Evolutionary conservation across 2,888 invertebrate species (phyloP).

Genomic region (Tenthredo distinguenda): DNA sequence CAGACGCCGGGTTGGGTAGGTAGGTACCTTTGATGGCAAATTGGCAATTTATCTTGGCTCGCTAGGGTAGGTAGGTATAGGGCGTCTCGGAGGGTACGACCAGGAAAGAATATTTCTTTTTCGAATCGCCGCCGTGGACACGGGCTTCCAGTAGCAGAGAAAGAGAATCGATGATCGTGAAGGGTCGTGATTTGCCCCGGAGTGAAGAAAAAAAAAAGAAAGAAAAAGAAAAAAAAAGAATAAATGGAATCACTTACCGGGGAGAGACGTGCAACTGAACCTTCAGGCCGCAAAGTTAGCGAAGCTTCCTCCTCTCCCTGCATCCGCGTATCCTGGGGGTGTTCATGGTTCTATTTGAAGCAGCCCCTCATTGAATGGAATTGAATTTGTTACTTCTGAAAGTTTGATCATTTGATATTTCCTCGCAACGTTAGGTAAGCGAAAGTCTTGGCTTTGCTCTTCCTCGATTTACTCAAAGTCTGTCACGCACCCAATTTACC

Average conservation of each 20-base stretch:
- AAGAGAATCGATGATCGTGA: neutral
- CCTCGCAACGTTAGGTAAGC: neutral
- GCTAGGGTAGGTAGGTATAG: neutral
- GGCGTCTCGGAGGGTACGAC: neutral
- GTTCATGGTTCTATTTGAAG: conserved; percentile 24
- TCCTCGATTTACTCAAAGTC: conserved; percentile 7
- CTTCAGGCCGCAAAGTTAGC: neutral
- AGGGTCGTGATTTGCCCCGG: neutral
- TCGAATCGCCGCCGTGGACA: neutral
- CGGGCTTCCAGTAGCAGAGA: neutral
- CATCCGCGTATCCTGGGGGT: neutral
- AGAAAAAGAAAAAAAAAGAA: neutral
- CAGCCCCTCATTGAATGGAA: neutral
- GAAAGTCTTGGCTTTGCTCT: conserved; percentile 2
- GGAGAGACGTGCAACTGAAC: neutral
- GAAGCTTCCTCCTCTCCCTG: neutral
- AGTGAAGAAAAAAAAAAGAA: neutral
- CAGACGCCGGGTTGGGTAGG: neutral
- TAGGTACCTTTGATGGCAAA: neutral
- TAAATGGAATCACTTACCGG: neutral
- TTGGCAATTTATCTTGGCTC: conserved; percentile 22
- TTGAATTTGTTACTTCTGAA: conserved; percentile 20
- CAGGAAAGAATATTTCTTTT: neutral
- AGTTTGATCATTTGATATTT: conserved; percentile 7
- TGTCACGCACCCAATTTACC: conserved; percentile 6